Evolutionary conservation across 2,797 vertebrate species (phyloP).

Genomic region (Xiphorhynchus erythropygius): DNA sequence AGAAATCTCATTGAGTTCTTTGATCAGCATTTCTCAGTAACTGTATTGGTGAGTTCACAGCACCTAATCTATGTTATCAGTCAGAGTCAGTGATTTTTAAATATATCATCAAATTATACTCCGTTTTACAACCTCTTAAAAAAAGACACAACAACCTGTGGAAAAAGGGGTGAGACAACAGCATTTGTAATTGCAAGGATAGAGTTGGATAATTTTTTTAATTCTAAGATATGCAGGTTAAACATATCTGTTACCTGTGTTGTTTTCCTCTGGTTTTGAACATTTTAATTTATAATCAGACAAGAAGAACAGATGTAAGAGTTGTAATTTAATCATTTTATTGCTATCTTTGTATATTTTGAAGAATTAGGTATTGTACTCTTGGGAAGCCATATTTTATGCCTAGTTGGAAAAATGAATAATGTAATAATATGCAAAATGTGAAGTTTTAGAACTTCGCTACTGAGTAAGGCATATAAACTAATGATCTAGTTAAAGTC

Average conservation of each 20-base stretch:
- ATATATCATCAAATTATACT: slow-evolving; percentile 15
- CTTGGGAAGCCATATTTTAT: slow-evolving; percentile 85
- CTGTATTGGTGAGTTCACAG: slow-evolving; percentile 48
- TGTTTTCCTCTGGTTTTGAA: slow-evolving; percentile 76
- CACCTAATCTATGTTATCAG: slow-evolving; percentile 35
- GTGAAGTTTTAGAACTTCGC: slow-evolving; percentile 85
- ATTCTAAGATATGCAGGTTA: slow-evolving; percentile 49
- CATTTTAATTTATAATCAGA: slow-evolving; percentile 84
- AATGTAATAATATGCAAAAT: slow-evolving; percentile 88
- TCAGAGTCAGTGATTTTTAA: slow-evolving; percentile 54
- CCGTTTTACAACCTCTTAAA: slow-evolving; percentile 4
- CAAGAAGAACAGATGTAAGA: slow-evolving; percentile 87
- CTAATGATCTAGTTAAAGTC: slow-evolving; percentile 86
- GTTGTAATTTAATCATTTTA: slow-evolving; percentile 87
- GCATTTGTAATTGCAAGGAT: not conserved
- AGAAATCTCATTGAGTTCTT: slow-evolving; percentile 61
- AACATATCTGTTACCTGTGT: slow-evolving; percentile 72
- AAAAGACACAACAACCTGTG: not conserved
- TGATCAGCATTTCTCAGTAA: slow-evolving; percentile 48
- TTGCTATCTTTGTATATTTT: slow-evolving; percentile 88
- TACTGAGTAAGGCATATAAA: slow-evolving; percentile 84
- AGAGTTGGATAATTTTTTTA: not conserved
- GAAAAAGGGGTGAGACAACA: not conserved
- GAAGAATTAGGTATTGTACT: slow-evolving; percentile 87
- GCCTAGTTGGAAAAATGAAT: slow-evolving; percentile 88